Conservation (phyloP, 2,113 vertebrate genomes). For the Cervus canadensis region DNA sequence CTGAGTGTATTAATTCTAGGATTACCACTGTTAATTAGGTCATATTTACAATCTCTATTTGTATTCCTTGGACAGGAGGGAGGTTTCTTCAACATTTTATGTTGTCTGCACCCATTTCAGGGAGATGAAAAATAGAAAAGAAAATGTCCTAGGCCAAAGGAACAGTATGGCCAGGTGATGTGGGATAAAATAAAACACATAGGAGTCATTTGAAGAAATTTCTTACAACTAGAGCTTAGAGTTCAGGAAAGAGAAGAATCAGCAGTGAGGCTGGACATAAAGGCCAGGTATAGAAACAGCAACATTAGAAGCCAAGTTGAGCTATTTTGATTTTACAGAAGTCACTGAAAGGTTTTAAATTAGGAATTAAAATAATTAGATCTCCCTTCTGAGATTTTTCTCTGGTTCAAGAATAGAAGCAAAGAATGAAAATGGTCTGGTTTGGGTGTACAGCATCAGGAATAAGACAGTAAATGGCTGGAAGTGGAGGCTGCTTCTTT, state of each 20-base stretch:
- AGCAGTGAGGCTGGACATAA: neutral
- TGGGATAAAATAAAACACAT: neutral
- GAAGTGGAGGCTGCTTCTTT: neutral
- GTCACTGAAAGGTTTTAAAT: neutral
- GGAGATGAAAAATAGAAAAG: neutral
- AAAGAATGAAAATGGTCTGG: neutral
- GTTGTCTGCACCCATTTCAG: neutral
- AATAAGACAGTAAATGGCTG: neutral
- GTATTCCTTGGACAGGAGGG: neutral
- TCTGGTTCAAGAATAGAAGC: neutral
- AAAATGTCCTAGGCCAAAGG: neutral
- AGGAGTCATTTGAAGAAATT: neutral
- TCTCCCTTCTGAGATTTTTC: neutral
- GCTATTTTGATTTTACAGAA: neutral
- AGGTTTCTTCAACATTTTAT: neutral
- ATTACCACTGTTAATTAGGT: neutral
- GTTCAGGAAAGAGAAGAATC: neutral
- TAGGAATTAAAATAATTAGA: neutral
- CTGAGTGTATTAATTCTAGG: neutral
- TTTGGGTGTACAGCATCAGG: neutral
- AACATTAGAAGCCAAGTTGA: neutral
- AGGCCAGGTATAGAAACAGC: neutral
- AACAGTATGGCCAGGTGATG: neutral
- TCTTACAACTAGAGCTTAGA: neutral
- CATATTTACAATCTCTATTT: neutral